Evolutionary conservation across 1,140 invertebrate genomes (phyloP), one percentile per base, ranked within the genome.

Genomic region (Pogonognathellus flavescens): DNA sequence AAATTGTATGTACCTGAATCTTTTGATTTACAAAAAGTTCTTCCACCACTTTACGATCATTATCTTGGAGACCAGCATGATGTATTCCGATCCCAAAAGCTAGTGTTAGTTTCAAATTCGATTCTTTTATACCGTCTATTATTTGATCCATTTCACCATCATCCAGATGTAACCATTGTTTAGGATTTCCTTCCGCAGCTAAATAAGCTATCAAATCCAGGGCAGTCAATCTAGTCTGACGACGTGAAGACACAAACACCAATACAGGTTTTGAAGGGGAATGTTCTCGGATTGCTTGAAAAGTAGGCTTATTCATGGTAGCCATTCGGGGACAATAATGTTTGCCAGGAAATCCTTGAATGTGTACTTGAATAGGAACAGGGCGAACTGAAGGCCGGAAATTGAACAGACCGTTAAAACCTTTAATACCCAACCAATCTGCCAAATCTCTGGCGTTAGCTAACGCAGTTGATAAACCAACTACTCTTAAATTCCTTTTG

Each of bases 251-350:
- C 0, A 99, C 99, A 91, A 99, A 99, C 8, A 99, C 94, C 25
- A 99, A 92, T 0, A 95, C 93, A 0, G 99, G 98, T 89, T 99
- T 94, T n/a, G 84, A 83, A 0, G 97, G 97, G 0, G 98, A 98
- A 91, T 99, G 96, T 83, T 96, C 95, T 81, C 95, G 93, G 86
- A 99, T 99, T 1, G 97, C 97, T 92, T 88, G 95, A 91, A 97
- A 99, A 4, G 96, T 95, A n/a, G 99, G 98, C 90, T 98, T 96
- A 91, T 99, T 99, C 99, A 99, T 99, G 0, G 97, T 97, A 55
- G 98, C 96, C 99, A 99, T 99, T 85, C 99, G 93, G 0, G 99
- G 98, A 90, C 99, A 99, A 91, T 99, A 99, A 91, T 99, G 97
- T 89, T 99, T 97, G 0, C 97, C 98, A 1, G 97, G 94, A 90